These are phyloP conservation scores for Harpegnathos saltator DNA, from an alignment of 1,140 invertebrate species.

Conservation along the genomic window DNA sequence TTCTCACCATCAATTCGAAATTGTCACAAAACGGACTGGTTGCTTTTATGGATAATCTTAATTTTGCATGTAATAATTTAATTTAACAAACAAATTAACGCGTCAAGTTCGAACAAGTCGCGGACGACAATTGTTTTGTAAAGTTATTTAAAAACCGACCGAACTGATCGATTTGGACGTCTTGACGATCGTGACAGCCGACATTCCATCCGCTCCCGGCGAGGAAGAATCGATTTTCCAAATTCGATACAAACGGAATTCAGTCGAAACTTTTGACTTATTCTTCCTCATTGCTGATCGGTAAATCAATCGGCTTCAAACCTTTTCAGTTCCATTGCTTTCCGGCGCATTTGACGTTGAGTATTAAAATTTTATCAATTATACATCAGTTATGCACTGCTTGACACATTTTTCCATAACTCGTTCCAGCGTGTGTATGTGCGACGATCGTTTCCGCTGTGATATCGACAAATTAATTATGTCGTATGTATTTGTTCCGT, in stretches of 20 bases:
- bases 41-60: not conserved
- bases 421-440: not conserved
- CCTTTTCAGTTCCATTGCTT: not conserved
- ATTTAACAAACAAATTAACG: too few relatives aligned
- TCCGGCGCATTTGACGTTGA: not conserved
- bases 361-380: conserved; percentile 25
- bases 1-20: not conserved
- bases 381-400: not conserved
- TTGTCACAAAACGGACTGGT: not conserved
- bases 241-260: too few relatives aligned
- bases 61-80: not conserved
- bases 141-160: too few relatives aligned
- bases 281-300: not conserved
- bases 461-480: conserved; percentile 14
- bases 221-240: too few relatives aligned
- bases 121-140: too few relatives aligned
- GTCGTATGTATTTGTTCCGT: not conserved
- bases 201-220: too few relatives aligned
- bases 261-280: too few relatives aligned
- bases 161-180: too few relatives aligned
- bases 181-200: too few relatives aligned
- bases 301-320: conserved; percentile 3
- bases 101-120: too few relatives aligned
- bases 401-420: conserved; percentile 21
- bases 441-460: not conserved